Base-by-base conservation (phyloP, 2,888 invertebrate genomes). In the Cephus spinipes region DNA sequence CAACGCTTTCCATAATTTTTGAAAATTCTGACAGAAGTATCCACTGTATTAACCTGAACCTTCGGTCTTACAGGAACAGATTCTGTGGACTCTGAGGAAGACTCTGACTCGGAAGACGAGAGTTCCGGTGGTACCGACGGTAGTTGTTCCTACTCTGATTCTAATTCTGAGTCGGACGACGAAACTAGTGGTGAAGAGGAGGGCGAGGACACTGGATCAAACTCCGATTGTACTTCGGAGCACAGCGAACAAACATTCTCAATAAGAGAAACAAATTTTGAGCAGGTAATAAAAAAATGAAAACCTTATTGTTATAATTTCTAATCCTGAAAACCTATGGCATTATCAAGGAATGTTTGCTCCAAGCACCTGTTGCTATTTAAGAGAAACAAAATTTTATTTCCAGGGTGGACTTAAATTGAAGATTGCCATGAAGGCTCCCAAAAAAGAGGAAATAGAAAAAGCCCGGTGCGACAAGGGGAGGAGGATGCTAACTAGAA, bases 181-280 rank as follows among this genome's bases (percentile, higher is more conserved):
- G 91, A 91, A n/a, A 90, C 89, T 76, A 91, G 90, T 73, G 88
- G 84, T 15, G 90, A 87, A 76, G 90, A 88, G 32, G 90, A 87
- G 36, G 79, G 69, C 74, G 90, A 88, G 32, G 89, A 89, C 73
- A 88, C 89, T n/a, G 91, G 88, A 81, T 92, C 92, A 35, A 91
- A 92, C 89, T 92, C 93, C 12, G 92, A 93, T 84, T 93, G 92
- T 84, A 92, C 92, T n/a, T 92, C 92, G 11, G 92, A 92, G 76
- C 89, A 90, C 76, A 91, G 92, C 84, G 91, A 91, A 82, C 92
- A 92, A 85, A 92, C 92, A 23, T 92, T 92, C 83, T 92, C 93
- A 33, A 92, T 92, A 83, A 89, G 92, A 77, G 92, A 93, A 87
- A 92, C 93, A 69, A 92, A 93, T 88, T 92, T 92, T 85, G 92